phyloP scores from a whole-genome alignment of 2,888 invertebrate species.

The Amphipoea oculea region DNA sequence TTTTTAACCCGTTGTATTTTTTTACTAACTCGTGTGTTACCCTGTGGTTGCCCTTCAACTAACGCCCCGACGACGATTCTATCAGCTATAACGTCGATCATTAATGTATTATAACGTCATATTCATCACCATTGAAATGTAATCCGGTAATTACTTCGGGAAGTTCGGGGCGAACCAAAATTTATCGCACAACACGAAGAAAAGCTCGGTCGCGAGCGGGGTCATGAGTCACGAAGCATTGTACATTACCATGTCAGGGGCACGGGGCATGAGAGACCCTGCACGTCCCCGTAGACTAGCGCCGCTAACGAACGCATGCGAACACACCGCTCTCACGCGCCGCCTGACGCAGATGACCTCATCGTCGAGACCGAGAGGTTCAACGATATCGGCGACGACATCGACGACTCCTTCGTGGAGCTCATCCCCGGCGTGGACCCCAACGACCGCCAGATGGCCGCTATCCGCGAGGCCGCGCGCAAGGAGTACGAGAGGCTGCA shows the following conservation, averaged over 20 bases:
- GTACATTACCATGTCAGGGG: constrained; percentile 73
- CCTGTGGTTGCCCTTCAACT: constrained; percentile 72
- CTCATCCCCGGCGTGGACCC: constrained; percentile 91
- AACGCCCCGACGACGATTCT: constrained; percentile 82
- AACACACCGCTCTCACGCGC: constrained; percentile 71
- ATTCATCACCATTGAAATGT: constrained; percentile 65
- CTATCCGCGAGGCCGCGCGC: constrained; percentile 73
- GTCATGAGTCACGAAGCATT: constrained; percentile 60
- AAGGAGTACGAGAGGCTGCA: constrained; percentile 70
- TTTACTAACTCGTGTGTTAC: constrained; percentile 87
- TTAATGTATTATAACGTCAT: constrained; percentile 66
- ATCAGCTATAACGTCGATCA: constrained; percentile 85
- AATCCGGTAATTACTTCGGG: constrained; percentile 55
- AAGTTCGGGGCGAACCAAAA: constrained; percentile 68
- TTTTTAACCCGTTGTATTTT: constrained; percentile 88
- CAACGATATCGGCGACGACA: constrained; percentile 97
- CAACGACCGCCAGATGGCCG: constrained; percentile 76
- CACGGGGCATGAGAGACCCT: constrained; percentile 80
- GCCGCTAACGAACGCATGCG: constrained; percentile 74
- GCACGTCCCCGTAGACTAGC: constrained; percentile 75
- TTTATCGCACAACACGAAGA: constrained; percentile 58
- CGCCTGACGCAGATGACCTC: constrained; percentile 93
- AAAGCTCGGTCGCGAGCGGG: constrained; percentile 50
- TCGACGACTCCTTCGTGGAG: constrained; percentile 98
- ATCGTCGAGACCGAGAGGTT: constrained; percentile 97